phyloP scores from a whole-genome alignment of 2,797 vertebrate species.

The Sebastes hubbsi region DNA sequence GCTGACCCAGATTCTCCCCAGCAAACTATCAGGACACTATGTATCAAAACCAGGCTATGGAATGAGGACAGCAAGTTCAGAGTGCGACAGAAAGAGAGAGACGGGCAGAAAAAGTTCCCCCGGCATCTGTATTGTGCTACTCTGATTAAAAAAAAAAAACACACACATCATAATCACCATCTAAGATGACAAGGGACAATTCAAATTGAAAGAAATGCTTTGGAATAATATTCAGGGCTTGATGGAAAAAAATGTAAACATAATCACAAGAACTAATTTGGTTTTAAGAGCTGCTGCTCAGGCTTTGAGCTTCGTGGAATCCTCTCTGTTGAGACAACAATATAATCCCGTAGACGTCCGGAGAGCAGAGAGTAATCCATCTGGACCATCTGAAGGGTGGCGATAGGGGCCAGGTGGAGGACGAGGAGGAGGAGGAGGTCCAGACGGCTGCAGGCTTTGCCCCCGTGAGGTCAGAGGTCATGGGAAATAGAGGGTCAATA shows the following conservation, averaged over 20 bases:
- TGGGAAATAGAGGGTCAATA: constrained; percentile 71
- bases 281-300: neutral
- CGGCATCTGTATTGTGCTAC: neutral
- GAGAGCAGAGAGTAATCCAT: constrained; percentile 43
- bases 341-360: constrained; percentile 10
- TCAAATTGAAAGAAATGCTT: neutral
- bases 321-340: constrained; percentile 18
- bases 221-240: neutral
- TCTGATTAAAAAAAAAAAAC: neutral
- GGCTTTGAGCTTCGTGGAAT: neutral
- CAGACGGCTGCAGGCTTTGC: constrained; percentile 69
- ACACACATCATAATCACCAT: neutral
- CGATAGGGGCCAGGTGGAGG: constrained; percentile 57
- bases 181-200: neutral
- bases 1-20: constrained; percentile 70
- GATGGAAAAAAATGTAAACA: neutral
- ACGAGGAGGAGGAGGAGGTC: constrained; percentile 52
- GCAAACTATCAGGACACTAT: constrained; percentile 55
- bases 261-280: neutral
- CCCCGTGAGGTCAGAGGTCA: constrained; percentile 70
- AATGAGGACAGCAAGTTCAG: constrained; percentile 70
- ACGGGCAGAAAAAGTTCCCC: constrained; percentile 5
- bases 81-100: constrained; percentile 31
- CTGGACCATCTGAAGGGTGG: constrained; percentile 45
- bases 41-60: constrained; percentile 67